These are phyloP conservation scores for Pterobdella sp. DNA, from an alignment of 2,888 invertebrate genomes.

Conservation along the genomic window DNA sequence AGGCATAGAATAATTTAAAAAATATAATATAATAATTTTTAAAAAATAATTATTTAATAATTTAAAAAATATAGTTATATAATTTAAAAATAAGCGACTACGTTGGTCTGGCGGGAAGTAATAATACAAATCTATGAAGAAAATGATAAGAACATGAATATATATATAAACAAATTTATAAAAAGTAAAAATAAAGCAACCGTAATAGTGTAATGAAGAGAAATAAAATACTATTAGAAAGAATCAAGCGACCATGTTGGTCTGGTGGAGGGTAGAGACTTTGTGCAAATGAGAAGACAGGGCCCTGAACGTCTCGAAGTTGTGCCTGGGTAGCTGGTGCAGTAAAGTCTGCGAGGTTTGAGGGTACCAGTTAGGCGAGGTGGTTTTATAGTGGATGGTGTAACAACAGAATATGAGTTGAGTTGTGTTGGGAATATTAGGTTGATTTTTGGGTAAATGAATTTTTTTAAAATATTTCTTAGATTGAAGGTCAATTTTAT, in stretches of 20 bases:
- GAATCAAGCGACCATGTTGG: constrained; percentile 61
- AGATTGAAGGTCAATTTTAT: too few relatives aligned
- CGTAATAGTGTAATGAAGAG: neutral
- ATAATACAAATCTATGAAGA: too few relatives aligned
- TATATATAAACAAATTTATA: too few relatives aligned
- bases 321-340: constrained; percentile 72
- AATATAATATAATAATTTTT: too few relatives aligned
- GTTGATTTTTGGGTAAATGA: neutral
- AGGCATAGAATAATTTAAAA: too few relatives aligned
- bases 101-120: too few relatives aligned
- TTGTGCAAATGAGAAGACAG: constrained; percentile 77
- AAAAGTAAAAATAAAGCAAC: neutral
- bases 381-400: neutral
- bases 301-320: constrained; percentile 85
- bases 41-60: too few relatives aligned
- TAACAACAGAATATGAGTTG: neutral
- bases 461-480: neutral
- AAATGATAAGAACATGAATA: too few relatives aligned
- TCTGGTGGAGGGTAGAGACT: constrained; percentile 66
- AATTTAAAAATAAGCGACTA: too few relatives aligned
- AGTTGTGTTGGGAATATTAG: neutral
- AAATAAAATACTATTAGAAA: neutral
- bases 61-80: too few relatives aligned
- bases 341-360: constrained; percentile 55
- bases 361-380: too few relatives aligned